phyloP scores from a whole-genome alignment of 2,113 vertebrate genomes.

The Gnathonemus echidnorhynchus region DNA sequence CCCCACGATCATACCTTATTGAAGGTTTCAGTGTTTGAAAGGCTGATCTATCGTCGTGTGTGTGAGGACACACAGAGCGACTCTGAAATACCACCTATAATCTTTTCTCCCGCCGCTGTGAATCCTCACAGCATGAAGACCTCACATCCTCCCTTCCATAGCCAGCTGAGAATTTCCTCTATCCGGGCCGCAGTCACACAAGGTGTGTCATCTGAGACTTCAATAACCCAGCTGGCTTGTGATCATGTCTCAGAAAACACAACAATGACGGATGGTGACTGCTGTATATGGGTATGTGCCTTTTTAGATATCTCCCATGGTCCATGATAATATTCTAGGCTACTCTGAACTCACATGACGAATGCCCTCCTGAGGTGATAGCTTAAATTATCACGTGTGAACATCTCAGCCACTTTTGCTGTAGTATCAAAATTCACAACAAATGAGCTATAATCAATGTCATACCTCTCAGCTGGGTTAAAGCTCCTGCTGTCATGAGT shows the following conservation, averaged over 20 bases:
- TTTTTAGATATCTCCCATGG: neutral
- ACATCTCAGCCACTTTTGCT: neutral
- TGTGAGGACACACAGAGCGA: neutral
- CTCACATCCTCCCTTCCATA: neutral
- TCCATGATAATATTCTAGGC: neutral
- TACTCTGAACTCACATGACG: neutral
- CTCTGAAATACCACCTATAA: neutral
- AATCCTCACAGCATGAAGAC: neutral
- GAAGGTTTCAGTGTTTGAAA: neutral
- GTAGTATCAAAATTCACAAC: neutral
- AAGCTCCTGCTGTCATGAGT: neutral
- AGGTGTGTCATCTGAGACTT: neutral
- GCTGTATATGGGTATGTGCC: neutral
- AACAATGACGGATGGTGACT: neutral
- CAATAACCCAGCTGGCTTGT: neutral
- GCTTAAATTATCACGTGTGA: neutral
- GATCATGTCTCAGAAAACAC: neutral
- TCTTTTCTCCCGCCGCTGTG: neutral
- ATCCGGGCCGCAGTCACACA: neutral
- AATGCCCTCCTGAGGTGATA: neutral
- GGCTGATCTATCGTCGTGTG: neutral
- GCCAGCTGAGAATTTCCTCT: neutral
- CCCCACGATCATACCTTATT: neutral
- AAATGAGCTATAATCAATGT: neutral
- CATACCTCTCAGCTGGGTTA: neutral